phyloP scores from a whole-genome alignment of 1,140 invertebrate genomes.

The Leucophenga varia region DNA sequence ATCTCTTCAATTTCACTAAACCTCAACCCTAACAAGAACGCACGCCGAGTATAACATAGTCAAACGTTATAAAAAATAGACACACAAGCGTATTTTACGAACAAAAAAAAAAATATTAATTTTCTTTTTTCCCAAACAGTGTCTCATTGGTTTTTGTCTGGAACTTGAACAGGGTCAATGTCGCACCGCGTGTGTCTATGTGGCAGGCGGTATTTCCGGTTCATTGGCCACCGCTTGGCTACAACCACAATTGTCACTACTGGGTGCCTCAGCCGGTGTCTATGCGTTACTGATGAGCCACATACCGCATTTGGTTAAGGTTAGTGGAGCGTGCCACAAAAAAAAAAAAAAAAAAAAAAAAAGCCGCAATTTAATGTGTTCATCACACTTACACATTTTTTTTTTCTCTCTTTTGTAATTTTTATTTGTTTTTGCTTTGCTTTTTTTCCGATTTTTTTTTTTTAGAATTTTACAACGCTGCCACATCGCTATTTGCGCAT shows the following conservation, averaged over 20 bases:
- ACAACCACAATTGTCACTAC: slow-evolving; percentile 76
- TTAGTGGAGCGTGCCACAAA: slow-evolving; percentile 57
- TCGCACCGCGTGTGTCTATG: slow-evolving; percentile 71
- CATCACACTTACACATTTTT: slow-evolving; percentile 10
- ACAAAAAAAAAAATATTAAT: too few species aligned
- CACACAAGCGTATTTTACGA: too few species aligned
- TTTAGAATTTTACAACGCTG: slow-evolving; percentile 64
- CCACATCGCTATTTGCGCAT: slow-evolving; percentile 63
- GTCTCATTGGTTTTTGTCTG: slow-evolving; percentile 68
- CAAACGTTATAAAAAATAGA: too few species aligned
- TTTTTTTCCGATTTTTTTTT: slow-evolving; percentile 24
- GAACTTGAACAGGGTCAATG: slow-evolving; percentile 83
- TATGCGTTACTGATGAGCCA: slow-evolving; percentile 91
- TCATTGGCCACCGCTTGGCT: slow-evolving; percentile 76
- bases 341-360: background rate
- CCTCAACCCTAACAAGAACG: too few species aligned
- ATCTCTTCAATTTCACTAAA: too few species aligned
- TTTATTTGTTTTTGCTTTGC: slow-evolving; percentile 7
- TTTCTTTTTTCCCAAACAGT: slow-evolving; percentile 51
- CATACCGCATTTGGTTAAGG: slow-evolving; percentile 83
- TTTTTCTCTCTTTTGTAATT: slow-evolving; percentile 4
- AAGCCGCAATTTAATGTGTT: slow-evolving; percentile 29
- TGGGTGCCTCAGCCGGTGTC: slow-evolving; percentile 92
- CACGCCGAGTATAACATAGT: too few species aligned
- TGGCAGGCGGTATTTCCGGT: slow-evolving; percentile 68